Evolutionary conservation across 2,888 invertebrate genomes (phyloP), one percentile per base, ranked within the genome.

Genomic region (Balanococcus diminutus): DNA sequence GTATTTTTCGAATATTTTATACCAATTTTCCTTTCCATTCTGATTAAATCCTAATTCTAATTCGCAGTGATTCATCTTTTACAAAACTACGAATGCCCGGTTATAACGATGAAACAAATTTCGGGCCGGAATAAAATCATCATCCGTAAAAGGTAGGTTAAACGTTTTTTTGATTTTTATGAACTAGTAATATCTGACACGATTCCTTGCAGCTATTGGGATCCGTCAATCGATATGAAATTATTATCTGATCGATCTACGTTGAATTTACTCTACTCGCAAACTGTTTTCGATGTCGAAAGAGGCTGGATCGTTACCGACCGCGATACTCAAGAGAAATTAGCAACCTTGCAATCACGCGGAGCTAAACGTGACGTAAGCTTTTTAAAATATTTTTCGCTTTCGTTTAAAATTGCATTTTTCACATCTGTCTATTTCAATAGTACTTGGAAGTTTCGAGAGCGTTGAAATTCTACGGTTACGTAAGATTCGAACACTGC

Each of bases 11-110:
- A 67, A 81, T 42, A 39, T 36, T 81, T n/a, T n/a, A n/a, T n/a
- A n/a, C n/a, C n/a, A n/a, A n/a, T n/a, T n/a, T n/a, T n/a, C n/a
- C 36, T 67, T 46, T 3, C 39, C 5, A 31, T 51, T 19, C 28
- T 79, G 36, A 36, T 39, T 82, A 46, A 86, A 14, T 11, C 39
- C 5, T 75, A 14, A 36, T 42, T 2, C 19, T 22, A 31, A 19
- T 82, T 87, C 82, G n/a, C 93, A 91, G 94, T 97, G 89, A 91
- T 98, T 87, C 93, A 98, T 88, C 96, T 96, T 90, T 91, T 99
- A 88, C 96, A 98, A 91, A 96, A 98, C 90, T 99, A 98, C 92
- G 99, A 99, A 92, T 96, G 98, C 88, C 98, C 99, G 0, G 96
- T 95, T 91, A 95, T 98, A 91, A 97, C 98, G 85, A 94, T 96